These are phyloP conservation scores for Pseudonaja textilis DNA, from an alignment of 2,113 vertebrate genomes.

Conservation along the genomic window DNA sequence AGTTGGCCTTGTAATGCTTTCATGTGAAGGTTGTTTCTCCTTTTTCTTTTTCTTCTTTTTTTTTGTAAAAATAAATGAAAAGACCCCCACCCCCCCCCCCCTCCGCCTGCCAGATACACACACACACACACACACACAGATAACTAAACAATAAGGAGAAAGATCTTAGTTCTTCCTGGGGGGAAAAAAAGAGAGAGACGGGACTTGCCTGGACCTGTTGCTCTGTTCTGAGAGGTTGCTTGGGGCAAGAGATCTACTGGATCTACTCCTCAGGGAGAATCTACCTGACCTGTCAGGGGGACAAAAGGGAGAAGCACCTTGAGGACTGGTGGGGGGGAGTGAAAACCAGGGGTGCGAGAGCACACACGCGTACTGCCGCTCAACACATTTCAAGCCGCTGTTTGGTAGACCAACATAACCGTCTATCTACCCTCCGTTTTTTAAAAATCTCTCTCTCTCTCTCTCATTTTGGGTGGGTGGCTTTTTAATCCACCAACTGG, in stretches of 20 bases:
- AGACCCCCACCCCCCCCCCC: accelerated
- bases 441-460: background rate
- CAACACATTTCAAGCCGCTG: constrained; percentile 15
- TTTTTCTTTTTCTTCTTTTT: background rate
- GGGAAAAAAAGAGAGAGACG: constrained; percentile 59
- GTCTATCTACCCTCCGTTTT: background rate
- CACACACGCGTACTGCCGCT: accelerated
- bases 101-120: accelerated
- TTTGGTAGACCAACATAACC: constrained; percentile 50
- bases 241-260: background rate
- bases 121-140: too few relatives aligned
- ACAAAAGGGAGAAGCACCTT: constrained; percentile 16
- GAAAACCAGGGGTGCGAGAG: background rate
- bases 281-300: background rate
- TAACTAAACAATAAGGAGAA: constrained; percentile 41
- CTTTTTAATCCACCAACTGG: constrained; percentile 27
- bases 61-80: constrained; percentile 51
- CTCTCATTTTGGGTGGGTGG: constrained; percentile 33
- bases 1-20: constrained; percentile 78
- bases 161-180: constrained; percentile 74
- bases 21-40: constrained; percentile 70
- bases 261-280: background rate
- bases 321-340: background rate
- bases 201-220: constrained; percentile 54
- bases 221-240: constrained; percentile 56